Conservation (phyloP, 2,113 vertebrate genomes). For the Gymnobelideus leadbeateri region DNA sequence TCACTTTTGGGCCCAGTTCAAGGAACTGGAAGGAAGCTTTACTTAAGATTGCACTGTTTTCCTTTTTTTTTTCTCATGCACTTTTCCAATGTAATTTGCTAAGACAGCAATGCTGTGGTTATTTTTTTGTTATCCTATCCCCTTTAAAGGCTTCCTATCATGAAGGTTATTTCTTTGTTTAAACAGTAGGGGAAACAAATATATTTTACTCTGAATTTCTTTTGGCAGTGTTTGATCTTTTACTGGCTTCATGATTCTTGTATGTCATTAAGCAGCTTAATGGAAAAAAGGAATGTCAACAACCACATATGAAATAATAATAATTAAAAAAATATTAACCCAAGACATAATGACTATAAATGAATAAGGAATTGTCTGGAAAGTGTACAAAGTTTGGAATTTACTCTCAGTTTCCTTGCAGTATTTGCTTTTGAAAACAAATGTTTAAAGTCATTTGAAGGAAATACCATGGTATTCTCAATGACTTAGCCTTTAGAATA, state of each 20-base stretch:
- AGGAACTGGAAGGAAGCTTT: not conserved
- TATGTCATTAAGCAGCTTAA: constrained; percentile 44
- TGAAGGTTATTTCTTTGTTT: constrained; percentile 47
- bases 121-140: constrained; percentile 50
- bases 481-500: constrained; percentile 15
- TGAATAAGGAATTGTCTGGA: constrained; percentile 46
- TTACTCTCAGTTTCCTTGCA: constrained; percentile 38
- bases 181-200: constrained; percentile 13
- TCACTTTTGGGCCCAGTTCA: constrained; percentile 21
- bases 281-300: constrained; percentile 36
- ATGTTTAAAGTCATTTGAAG: constrained; percentile 36
- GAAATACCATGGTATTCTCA: constrained; percentile 31
- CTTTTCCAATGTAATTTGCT: constrained; percentile 53
- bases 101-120: constrained; percentile 25
- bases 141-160: constrained; percentile 34
- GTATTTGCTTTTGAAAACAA: constrained; percentile 53
- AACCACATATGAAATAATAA: not conserved
- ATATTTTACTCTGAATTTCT: constrained; percentile 61
- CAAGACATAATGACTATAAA: constrained; percentile 22
- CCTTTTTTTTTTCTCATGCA: not conserved
- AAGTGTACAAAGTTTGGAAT: constrained; percentile 50
- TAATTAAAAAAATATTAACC: constrained; percentile 53
- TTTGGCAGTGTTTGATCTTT: constrained; percentile 53
- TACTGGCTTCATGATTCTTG: constrained; percentile 58
- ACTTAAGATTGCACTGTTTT: not conserved